Percentiles rank a stretch among this genome's conserved stretches.
phyloP scores from a whole-genome alignment of 2,797 vertebrate species.

The Hemitrygon akajei region DNA sequence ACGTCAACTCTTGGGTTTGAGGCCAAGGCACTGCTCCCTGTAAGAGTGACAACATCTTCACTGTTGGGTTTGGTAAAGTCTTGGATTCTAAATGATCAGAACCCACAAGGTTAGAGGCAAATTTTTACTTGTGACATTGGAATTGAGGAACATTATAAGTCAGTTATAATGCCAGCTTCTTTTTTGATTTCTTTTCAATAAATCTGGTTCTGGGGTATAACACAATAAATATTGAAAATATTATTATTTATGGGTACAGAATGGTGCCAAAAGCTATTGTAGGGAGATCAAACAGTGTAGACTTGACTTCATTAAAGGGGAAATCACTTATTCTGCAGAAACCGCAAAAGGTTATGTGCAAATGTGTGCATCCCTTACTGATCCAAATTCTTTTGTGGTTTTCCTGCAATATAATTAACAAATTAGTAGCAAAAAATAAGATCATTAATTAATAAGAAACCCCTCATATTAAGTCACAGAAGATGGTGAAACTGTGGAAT shows the following conservation, averaged over 20 bases:
- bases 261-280: neutral
- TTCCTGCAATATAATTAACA: neutral
- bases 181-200: conserved; percentile 39
- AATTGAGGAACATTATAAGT: conserved; percentile 53
- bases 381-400: neutral
- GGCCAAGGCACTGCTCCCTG: conserved; percentile 49
- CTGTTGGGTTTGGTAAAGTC: conserved; percentile 50
- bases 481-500: too few relatives aligned
- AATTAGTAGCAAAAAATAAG: neutral
- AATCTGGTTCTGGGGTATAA: conserved; percentile 37
- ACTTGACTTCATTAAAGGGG: too few relatives aligned
- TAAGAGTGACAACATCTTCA: conserved; percentile 53
- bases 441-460: neutral
- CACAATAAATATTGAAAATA: neutral
- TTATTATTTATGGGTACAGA: neutral
- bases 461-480: neutral
- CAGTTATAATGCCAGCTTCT: conserved; percentile 51
- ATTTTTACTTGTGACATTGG: too few relatives aligned
- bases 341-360: neutral
- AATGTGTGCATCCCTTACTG: neutral
- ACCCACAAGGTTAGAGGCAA: too few relatives aligned
- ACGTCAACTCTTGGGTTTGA: conserved; percentile 52
- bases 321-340: neutral
- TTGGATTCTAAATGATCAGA: conserved; percentile 67
- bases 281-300: neutral